Conservation (phyloP, 2,797 vertebrate genomes). For the Odontamblyopus rebecca region DNA sequence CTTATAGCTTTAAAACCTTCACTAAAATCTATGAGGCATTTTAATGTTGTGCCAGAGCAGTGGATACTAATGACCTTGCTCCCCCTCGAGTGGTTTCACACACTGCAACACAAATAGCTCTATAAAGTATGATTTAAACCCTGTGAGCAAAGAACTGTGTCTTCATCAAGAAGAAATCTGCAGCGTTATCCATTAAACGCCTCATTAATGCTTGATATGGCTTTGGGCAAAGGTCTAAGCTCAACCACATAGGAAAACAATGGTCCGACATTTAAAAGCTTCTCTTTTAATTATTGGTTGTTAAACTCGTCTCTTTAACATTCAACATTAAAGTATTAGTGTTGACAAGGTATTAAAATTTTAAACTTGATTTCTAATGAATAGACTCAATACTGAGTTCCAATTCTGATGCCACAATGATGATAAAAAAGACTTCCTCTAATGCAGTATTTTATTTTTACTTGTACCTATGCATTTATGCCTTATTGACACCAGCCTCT, state of each 20-base stretch:
- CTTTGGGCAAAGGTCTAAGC: constrained; percentile 20
- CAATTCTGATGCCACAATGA: too few species aligned
- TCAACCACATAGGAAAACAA: constrained; percentile 2
- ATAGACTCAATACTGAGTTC: too few species aligned
- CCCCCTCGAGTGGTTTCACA: constrained; percentile 24
- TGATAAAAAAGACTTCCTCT: too few species aligned
- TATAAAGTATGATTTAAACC: constrained; percentile 17
- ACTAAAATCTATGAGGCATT: constrained; percentile 27
- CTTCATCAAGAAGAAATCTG: constrained; percentile 10
- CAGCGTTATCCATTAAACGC: constrained; percentile 35
- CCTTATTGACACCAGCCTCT: too few species aligned
- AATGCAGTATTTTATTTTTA: too few species aligned
- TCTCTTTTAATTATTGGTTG: background rate
- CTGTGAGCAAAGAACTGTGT: constrained; percentile 5
- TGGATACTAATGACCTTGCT: constrained; percentile 33
- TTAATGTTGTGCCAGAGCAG: constrained; percentile 24
- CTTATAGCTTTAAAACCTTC: constrained; percentile 24
- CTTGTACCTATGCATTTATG: too few species aligned
- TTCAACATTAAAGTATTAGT: background rate
- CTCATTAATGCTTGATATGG: constrained; percentile 47
- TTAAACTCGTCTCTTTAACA: background rate
- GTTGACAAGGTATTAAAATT: too few species aligned
- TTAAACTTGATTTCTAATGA: too few species aligned
- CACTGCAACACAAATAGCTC: constrained; percentile 15
- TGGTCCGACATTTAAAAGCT: background rate